Percentiles rank a stretch among this genome's conserved stretches.
phyloP scores from a whole-genome alignment of 2,113 vertebrate species.

The Parus major region DNA sequence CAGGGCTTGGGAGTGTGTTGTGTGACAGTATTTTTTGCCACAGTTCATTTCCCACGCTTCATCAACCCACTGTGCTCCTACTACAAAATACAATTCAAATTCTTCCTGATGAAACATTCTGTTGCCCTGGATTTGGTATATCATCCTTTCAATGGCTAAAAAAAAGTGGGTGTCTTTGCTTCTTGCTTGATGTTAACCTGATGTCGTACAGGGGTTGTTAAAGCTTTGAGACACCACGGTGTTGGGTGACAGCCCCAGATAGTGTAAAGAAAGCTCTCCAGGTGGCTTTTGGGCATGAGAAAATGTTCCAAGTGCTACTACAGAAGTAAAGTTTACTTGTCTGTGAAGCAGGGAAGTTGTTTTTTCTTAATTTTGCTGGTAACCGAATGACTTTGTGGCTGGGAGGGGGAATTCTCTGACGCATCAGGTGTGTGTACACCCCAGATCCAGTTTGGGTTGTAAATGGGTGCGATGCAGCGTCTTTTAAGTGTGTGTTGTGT shows the following conservation, averaged over 20 bases:
- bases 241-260: not conserved
- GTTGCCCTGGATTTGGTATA: accelerated
- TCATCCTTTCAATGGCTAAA: not conserved
- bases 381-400: not conserved
- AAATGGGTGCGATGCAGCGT: not conserved
- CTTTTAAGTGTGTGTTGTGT: not conserved
- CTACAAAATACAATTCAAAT: too few relatives aligned
- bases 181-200: not conserved
- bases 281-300: not conserved
- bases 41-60: accelerated
- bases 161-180: not conserved
- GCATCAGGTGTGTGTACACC: not conserved
- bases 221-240: not conserved
- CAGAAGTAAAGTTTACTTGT: not conserved
- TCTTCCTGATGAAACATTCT: not conserved
- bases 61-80: accelerated
- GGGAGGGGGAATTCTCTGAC: not conserved
- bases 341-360: not conserved
- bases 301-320: not conserved
- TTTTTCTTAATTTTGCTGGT: not conserved
- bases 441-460: not conserved
- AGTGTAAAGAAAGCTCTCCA: not conserved
- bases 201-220: not conserved
- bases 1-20: not conserved
- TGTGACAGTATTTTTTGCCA: not conserved